Evolutionary conservation across 2,888 invertebrate species (phyloP).

Genomic region (Schizaphis graminum): DNA sequence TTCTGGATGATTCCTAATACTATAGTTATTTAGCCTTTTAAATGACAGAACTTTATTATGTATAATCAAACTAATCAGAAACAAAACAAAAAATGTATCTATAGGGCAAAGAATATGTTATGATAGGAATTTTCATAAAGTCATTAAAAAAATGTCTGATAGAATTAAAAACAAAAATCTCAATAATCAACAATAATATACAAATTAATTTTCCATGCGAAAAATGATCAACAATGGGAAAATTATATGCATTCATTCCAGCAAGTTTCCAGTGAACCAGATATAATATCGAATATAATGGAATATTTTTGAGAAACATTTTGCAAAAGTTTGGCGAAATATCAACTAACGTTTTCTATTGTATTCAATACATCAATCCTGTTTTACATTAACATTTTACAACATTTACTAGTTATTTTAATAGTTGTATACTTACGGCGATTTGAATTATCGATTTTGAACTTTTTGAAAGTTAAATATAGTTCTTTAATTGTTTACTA

Average conservation of each 20-base stretch:
- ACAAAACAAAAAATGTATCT: background rate
- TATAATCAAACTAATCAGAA: background rate
- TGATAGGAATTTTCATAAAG: background rate
- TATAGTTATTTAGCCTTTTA: background rate
- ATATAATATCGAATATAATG: background rate
- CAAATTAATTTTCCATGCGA: background rate
- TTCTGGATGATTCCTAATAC: background rate
- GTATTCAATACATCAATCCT: conserved; percentile 15
- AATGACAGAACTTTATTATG: background rate
- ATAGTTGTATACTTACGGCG: background rate
- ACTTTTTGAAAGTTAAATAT: conserved; percentile 1
- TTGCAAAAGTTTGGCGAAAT: background rate
- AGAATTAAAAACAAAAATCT: background rate
- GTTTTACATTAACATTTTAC: background rate
- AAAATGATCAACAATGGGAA: background rate
- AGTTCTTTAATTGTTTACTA: background rate
- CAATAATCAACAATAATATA: background rate
- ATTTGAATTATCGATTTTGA: background rate
- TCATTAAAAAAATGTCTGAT: background rate
- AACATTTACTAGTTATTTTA: background rate
- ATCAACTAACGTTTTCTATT: background rate
- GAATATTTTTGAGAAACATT: background rate
- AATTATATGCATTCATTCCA: background rate
- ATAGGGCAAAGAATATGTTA: background rate
- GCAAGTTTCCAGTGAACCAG: background rate